These are phyloP conservation scores for Aphidius ervi DNA, from an alignment of 1,140 invertebrate species.

Conservation along the genomic window DNA sequence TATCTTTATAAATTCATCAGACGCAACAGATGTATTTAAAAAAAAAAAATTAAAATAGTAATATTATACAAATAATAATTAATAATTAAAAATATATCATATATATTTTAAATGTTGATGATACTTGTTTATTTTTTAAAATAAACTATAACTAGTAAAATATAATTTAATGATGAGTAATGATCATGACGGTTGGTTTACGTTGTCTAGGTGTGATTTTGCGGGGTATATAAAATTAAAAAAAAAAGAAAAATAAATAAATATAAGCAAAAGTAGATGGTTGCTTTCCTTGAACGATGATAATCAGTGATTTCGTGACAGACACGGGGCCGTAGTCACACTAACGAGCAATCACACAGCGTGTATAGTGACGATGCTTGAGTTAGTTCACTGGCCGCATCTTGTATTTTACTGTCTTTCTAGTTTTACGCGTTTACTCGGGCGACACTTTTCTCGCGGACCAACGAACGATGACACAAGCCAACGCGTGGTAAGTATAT, in stretches of 20 bases:
- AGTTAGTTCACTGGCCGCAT: conserved; percentile 32
- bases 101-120: no score
- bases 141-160: no score
- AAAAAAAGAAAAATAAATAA: background rate
- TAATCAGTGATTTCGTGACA: conserved; percentile 56
- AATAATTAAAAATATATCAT: no score
- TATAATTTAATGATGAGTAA: conserved; percentile 36
- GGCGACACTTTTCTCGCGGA: conserved; percentile 29
- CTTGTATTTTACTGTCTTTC: conserved; percentile 1
- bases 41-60: background rate
- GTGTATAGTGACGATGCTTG: background rate
- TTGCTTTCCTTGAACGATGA: conserved; percentile 54
- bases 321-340: conserved; percentile 53
- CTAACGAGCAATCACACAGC: conserved; percentile 53
- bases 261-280: conserved; percentile 28
- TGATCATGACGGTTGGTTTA: conserved; percentile 46
- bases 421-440: conserved; percentile 12
- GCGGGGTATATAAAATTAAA: conserved; percentile 33
- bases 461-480: conserved; percentile 6
- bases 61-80: no score
- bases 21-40: conserved; percentile 8
- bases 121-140: no score
- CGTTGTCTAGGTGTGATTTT: conserved; percentile 27
- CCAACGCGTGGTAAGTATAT: background rate
- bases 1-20: conserved; percentile 37